Evolutionary conservation across 2,797 vertebrate species (phyloP), one percentile per base, ranked within the genome.

Genomic region (Macropodus opercularis): DNA sequence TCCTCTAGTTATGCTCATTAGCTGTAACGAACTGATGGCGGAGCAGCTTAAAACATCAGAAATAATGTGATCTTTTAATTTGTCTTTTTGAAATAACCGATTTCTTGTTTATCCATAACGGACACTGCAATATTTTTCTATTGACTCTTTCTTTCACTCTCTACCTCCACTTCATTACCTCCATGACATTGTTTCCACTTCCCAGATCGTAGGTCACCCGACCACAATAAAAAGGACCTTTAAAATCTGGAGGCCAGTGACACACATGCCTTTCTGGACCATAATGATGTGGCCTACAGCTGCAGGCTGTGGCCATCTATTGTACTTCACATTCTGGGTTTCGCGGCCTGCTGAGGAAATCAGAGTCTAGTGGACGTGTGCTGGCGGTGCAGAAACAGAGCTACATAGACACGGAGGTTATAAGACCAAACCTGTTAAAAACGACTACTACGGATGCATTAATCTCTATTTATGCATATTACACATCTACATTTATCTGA

Each of bases 221-320:
- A 46, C 35, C 55, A 75, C 77, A 80, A 72, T 82, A 75, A 80
- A 80, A 79, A 39, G 41, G 32, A 60, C 67, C 62, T 79, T 81
- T 83, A 31, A 59, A 86, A 85, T 78, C 55, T 72, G 66, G 61
- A 84, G 64, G 69, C 64, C 39, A 51, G 49, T 78, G 77, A 83
- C 81, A 79, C 69, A 79, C 79, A 81, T 73, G 73, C 38, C 31
- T 77, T 63, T 81, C 52, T 71, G 5, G 1, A 36, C 42, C 38
- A 10, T 9, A 42, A 36, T 63, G 66, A 22, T 31, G 69, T 71
- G 86, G 54, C 90, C 90, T 86, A 88, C 63, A 87, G 85, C 88
- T 85, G 69, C 69, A 46, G 86, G 89, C 76, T 40, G 39, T 17
- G 38, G 8, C 53, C n/a, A 5, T 5, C 35, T 35, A 69, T 81